Conservation (phyloP, 2,888 invertebrate species). For the Drosophila paranaensis region DNA sequence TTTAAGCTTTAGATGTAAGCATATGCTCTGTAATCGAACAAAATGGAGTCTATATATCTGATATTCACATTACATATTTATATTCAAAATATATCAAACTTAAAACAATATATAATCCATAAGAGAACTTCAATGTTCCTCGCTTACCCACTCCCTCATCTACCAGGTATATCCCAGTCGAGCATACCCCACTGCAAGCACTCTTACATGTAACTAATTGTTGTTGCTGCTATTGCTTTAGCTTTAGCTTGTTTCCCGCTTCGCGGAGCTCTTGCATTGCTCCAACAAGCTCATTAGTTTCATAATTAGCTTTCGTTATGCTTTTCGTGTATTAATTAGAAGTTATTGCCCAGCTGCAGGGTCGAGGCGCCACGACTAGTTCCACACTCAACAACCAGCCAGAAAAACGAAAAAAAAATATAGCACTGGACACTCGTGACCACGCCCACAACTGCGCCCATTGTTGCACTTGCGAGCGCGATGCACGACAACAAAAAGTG, state of each 20-base stretch:
- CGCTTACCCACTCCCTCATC: too few species aligned
- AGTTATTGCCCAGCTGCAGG: slow-evolving; percentile 68
- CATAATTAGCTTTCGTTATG: slow-evolving; percentile 81
- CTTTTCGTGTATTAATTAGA: slow-evolving; percentile 80
- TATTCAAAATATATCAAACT: neutral
- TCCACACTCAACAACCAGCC: slow-evolving; percentile 54
- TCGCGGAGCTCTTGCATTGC: slow-evolving; percentile 62
- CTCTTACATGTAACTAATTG: slow-evolving; percentile 13
- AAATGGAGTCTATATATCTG: neutral
- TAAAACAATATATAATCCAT: too few species aligned
- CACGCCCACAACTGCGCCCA: slow-evolving; percentile 18
- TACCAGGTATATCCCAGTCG: neutral
- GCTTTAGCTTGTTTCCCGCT: slow-evolving; percentile 24
- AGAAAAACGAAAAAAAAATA: neutral
- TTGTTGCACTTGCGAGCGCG: slow-evolving; percentile 49
- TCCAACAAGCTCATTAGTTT: slow-evolving; percentile 78
- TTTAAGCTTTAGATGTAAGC: too few species aligned
- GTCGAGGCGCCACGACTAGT: slow-evolving; percentile 66
- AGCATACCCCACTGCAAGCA: neutral
- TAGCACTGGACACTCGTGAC: slow-evolving; percentile 32
- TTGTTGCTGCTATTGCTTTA: slow-evolving; percentile 29
- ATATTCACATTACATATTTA: too few species aligned
- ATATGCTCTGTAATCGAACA: too few species aligned
- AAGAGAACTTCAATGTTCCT: neutral
- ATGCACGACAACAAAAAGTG: slow-evolving; percentile 4